These are phyloP conservation scores for Dryococelus australis DNA, from an alignment of 2,888 invertebrate species.

Conservation along the genomic window DNA sequence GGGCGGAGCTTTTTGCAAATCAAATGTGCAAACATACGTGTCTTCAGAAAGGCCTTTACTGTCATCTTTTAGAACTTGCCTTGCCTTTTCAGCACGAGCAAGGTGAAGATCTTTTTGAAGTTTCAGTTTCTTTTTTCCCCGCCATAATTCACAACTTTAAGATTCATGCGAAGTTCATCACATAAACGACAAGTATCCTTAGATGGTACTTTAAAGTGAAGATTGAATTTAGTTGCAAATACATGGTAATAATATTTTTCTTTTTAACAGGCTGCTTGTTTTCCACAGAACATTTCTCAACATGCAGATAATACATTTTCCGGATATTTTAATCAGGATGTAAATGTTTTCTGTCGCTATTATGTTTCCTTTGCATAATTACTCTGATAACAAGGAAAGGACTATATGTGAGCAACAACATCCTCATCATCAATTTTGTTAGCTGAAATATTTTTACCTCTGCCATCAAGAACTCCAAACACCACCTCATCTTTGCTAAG, in stretches of 20 bases:
- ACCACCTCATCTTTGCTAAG: not conserved
- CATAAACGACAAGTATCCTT: slow-evolving; percentile 21
- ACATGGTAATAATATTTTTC: slow-evolving; percentile 24
- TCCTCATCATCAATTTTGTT: not conserved
- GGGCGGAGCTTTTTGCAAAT: too few relatives aligned
- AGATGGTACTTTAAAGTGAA: slow-evolving; percentile 2
- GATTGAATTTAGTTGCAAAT: slow-evolving; percentile 11
- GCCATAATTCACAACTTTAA: not conserved
- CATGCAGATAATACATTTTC: not conserved
- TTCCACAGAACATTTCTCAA: not conserved
- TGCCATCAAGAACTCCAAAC: not conserved
- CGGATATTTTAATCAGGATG: not conserved
- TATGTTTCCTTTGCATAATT: too few relatives aligned
- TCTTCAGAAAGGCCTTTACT: not conserved
- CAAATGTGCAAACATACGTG: not conserved
- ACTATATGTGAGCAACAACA: not conserved
- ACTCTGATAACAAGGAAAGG: too few relatives aligned
- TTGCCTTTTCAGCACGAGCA: not conserved
- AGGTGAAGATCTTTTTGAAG: not conserved
- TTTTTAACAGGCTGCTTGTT: not conserved
- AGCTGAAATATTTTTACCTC: not conserved
- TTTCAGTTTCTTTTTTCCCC: not conserved
- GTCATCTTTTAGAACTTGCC: not conserved
- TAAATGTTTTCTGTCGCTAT: too few relatives aligned
- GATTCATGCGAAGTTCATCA: not conserved